Evolutionary conservation across 2,888 invertebrate genomes (phyloP), one percentile per base, ranked within the genome.

Genomic region (Microplitis deprimator): DNA sequence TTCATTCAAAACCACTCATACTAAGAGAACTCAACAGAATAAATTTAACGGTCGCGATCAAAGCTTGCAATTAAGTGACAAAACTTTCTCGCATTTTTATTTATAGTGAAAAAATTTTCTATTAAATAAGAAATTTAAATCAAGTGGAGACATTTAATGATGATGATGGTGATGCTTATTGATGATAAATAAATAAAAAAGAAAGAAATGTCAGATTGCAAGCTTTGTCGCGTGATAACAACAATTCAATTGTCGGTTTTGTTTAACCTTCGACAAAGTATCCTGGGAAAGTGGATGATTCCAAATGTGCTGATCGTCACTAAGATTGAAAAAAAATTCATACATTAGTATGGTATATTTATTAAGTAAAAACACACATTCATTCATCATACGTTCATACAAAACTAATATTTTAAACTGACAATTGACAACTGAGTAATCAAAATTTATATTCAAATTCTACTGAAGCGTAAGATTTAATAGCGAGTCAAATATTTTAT

Each of bases 251-350:
- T 50, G 50, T 5, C 50, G 50, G 62, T 64, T 70, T 59, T 41
- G 85, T 83, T 85, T 86, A 88, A 89, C 89, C 89, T 89, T 88
- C 86, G 86, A 88, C 86, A 88, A 85, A 87, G 88, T 83, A 87
- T 87, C 89, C 89, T 86, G 84, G 87, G 85, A 86, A 87, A 88
- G 86, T 85, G 84, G 89, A 87, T 87, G 88, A 88, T 88, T 87
- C 89, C 89, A 84, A 86, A 86, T 85, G 88, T 84, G 87, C 83
- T 86, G 89, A 87, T 87, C 88, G 84, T 86, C 88, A 87, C 89
- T 89, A 89, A 87, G 89, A 89, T 87, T 88, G 89, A 87, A 89
- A 89, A 89, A 89, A 89, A 89, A 82, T 81, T 80, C 85, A 85
- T 84, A 87, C 87, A 89, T 89, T 89, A 89, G 89, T 89, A 89